Base-by-base conservation (phyloP, 1,140 invertebrate genomes). In the Cryptotermes secundus region DNA sequence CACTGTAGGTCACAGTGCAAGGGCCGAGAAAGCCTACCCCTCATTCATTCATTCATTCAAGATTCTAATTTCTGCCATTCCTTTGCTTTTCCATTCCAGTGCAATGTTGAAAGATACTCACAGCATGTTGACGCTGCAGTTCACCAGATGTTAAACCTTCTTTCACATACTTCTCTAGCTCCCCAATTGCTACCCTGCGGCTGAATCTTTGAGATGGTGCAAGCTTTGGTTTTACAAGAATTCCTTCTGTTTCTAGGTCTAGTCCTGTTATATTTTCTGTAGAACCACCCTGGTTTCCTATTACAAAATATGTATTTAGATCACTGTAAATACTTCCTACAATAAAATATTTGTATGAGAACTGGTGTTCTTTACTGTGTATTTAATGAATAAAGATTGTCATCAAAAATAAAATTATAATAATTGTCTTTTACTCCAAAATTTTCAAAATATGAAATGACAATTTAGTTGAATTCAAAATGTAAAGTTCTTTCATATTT, bases 151-250 rank as follows among this genome's bases (percentile, higher is more conserved):
- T 81, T 79, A 88, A 85, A 10, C 87, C 86, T 2, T 85, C 81
- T 34, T 85, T 87, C 10, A 88, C 87, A 34, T 89, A 89, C 79
- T 87, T 84, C 34, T 87, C 87, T 35, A 89, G 88, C 82, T 89
- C 86, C 81, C 86, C 85, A 1, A 87, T 87, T 2, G 86, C 83
- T 19, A 86, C 10, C 16, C 42, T 34, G 53, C 34, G 59, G 7
- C 34, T 45, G 38, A 31, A 53, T 83, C 31, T 36, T 34, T 85
- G 34, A 31, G 84, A 72, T 22, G 85, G 86, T 9, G 59, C 4
- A 45, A 79, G 45, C 24, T 82, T 42, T 82, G 81, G 81, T 34
- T n/a, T 38, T 49, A 49, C 45, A 49, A 19, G n/a, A 2, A 49
- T 14, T 82, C n/a, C 38, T 19, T 82, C 38, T n/a, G 22, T 7